Conservation (phyloP, 2,797 vertebrate species). For the Ctenochaetus hawaiiensis region DNA sequence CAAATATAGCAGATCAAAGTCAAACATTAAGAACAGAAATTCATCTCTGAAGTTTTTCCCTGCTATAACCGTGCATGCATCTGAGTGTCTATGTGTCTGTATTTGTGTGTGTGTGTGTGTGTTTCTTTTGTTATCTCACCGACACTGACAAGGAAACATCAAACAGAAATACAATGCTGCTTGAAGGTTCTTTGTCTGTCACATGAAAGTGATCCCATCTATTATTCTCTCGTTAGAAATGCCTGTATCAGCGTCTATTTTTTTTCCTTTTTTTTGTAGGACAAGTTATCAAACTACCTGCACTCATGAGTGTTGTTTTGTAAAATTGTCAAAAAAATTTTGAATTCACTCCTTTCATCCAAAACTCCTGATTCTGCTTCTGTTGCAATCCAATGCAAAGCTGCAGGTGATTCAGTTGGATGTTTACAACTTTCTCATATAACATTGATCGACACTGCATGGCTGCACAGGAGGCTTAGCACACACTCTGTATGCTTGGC, state of each 20-base stretch:
- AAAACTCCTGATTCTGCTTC: slow-evolving; percentile 33
- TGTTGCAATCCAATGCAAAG: slow-evolving; percentile 63
- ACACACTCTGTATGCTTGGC: slow-evolving; percentile 81
- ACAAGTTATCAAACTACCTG: slow-evolving; percentile 32
- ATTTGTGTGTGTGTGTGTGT: slow-evolving; percentile 7
- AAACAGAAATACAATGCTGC: slow-evolving; percentile 53
- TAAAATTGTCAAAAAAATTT: slow-evolving; percentile 38
- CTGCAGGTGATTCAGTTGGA: slow-evolving; percentile 62
- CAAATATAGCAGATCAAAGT: slow-evolving; percentile 81
- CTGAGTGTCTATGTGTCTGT: slow-evolving; percentile 27
- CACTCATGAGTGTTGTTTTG: slow-evolving; percentile 27
- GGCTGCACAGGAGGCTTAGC: slow-evolving; percentile 77
- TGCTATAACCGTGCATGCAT: slow-evolving; percentile 36
- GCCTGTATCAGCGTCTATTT: slow-evolving; percentile 10
- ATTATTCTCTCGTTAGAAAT: slow-evolving; percentile 39
- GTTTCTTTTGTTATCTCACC: slow-evolving; percentile 59
- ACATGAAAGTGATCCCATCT: slow-evolving; percentile 68
- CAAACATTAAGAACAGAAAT: slow-evolving; percentile 74
- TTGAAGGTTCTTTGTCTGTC: slow-evolving; percentile 59
- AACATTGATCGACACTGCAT: slow-evolving; percentile 79
- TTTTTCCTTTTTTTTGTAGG: slow-evolving; percentile 10
- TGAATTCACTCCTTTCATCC: slow-evolving; percentile 54
- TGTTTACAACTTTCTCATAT: slow-evolving; percentile 82
- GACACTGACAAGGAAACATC: slow-evolving; percentile 61
- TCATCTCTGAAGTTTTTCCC: slow-evolving; percentile 54